Evolutionary conservation across 2,797 vertebrate genomes (phyloP).

Genomic region (Heterohyrax brucei): DNA sequence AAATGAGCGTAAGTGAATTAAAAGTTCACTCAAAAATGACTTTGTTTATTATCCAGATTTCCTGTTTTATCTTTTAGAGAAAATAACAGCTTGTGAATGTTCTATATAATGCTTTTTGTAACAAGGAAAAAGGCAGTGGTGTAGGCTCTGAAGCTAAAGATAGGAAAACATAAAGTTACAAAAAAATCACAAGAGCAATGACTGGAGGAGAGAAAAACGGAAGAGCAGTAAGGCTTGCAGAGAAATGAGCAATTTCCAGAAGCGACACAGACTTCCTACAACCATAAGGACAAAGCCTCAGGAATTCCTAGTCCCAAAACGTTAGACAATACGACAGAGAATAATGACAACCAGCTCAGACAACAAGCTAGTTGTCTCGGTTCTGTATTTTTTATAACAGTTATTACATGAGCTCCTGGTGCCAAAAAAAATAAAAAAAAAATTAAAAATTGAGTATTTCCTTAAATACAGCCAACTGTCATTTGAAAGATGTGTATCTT

Average conservation of each 20-base stretch:
- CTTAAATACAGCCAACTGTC: slow-evolving; percentile 28
- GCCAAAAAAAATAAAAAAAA: not conserved
- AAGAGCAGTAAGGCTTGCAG: rapidly evolving
- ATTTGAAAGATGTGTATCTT: not conserved
- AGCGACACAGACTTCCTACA: slow-evolving; percentile 64
- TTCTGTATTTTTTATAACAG: not conserved
- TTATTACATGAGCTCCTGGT: not conserved
- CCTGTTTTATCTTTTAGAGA: slow-evolving; percentile 25
- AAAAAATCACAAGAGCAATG: not conserved
- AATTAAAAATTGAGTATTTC: not conserved
- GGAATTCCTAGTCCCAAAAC: not conserved
- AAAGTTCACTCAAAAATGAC: slow-evolving; percentile 47
- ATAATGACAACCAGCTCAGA: not conserved
- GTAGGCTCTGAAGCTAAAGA: not conserved
- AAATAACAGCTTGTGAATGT: not conserved
- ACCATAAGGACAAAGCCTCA: not conserved
- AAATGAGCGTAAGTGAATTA: not conserved
- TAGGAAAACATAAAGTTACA: not conserved
- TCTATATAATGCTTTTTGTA: rapidly evolving
- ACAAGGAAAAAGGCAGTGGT: not conserved
- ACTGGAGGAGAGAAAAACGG: not conserved
- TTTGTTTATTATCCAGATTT: slow-evolving; percentile 41
- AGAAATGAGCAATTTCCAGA: slow-evolving; percentile 45
- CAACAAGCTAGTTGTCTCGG: not conserved
- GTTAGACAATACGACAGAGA: not conserved